Percentiles rank a stretch among this genome's conserved stretches.
Evolutionary conservation across 2,113 vertebrate species (phyloP).

Genomic region (Aleadryas rufinucha): DNA sequence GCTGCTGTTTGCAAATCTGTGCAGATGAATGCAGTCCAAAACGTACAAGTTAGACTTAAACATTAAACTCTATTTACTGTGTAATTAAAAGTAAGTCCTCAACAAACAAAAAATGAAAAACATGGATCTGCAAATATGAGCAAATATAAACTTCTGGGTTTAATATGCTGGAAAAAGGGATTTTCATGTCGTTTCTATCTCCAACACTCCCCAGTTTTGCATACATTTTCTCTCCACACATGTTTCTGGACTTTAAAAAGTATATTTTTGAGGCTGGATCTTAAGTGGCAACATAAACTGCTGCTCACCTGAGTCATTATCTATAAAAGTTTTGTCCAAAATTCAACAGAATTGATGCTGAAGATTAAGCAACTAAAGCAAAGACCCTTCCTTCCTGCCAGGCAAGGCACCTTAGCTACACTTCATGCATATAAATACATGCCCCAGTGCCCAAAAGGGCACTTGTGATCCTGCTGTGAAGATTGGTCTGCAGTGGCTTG

Average conservation of each 20-base stretch:
- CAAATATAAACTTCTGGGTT: neutral
- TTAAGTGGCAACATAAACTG: neutral
- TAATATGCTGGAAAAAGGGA: neutral
- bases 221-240: neutral
- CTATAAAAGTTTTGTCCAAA: neutral
- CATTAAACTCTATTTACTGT: conserved; percentile 38
- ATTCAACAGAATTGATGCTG: neutral
- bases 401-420: neutral
- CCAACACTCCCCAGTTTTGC: neutral
- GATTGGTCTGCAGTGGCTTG: neutral
- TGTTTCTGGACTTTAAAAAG: neutral
- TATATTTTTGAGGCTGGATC: neutral
- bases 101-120: conserved; percentile 53
- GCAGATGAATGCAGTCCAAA: conserved; percentile 47
- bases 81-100: conserved; percentile 57
- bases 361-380: neutral
- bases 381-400: neutral
- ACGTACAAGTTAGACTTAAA: conserved; percentile 5
- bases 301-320: neutral
- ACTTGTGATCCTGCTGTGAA: neutral
- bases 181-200: neutral
- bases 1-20: conserved; percentile 52
- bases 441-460: neutral
- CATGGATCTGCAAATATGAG: conserved; percentile 26
- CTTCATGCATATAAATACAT: neutral